Conservation (phyloP, 2,113 vertebrate genomes). For the Cacatua alba region DNA sequence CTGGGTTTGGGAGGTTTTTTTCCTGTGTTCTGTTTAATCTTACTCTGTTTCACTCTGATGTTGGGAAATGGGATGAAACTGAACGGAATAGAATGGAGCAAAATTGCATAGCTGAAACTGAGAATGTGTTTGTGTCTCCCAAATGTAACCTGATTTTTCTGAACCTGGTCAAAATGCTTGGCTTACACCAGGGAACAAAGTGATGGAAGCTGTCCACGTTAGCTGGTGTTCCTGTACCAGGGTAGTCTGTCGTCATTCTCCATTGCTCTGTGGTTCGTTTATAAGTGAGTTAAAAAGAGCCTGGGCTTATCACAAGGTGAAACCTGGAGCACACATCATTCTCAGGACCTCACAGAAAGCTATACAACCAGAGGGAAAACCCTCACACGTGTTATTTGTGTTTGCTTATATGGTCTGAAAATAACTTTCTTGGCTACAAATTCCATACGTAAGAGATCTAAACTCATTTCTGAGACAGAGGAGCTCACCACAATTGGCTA, state of each 20-base stretch:
- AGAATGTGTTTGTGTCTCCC: background rate
- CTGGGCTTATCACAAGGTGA: background rate
- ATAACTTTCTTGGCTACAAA: background rate
- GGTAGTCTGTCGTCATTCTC: background rate
- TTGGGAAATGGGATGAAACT: background rate
- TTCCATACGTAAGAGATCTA: background rate
- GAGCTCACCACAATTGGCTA: background rate
- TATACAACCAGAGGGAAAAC: background rate
- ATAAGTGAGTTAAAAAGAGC: background rate
- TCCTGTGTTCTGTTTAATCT: background rate
- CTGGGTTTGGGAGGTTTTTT: background rate
- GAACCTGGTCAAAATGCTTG: background rate
- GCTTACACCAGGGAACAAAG: accelerated
- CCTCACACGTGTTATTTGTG: accelerated
- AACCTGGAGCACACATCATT: background rate
- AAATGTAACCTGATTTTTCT: background rate
- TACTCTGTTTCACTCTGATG: background rate
- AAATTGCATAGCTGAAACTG: background rate
- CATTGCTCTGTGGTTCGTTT: background rate
- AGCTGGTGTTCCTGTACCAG: background rate
- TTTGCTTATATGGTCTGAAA: background rate
- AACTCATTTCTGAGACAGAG: background rate
- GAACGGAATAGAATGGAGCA: background rate
- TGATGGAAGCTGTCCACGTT: background rate
- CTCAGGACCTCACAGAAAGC: background rate